Conservation (phyloP, 2,888 invertebrate species). For the Drosophila rellima region DNA sequence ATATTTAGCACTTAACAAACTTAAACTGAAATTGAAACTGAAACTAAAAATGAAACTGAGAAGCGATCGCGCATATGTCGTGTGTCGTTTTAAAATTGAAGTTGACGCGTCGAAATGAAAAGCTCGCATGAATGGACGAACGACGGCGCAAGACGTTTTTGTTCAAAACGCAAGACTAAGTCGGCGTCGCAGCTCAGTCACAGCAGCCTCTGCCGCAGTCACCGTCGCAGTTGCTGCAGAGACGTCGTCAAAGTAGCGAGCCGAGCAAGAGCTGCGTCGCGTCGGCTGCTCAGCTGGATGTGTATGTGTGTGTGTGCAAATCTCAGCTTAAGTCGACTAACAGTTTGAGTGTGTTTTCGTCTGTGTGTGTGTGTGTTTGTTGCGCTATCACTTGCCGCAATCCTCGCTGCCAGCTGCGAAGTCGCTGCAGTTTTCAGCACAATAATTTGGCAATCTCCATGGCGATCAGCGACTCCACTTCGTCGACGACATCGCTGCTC, state of each 20-base stretch:
- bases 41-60: constrained; percentile 39
- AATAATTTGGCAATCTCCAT: constrained; percentile 62
- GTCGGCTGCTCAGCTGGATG: constrained; percentile 32
- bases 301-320: constrained; percentile 46
- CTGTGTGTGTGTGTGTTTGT: constrained; percentile 21
- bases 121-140: constrained; percentile 85
- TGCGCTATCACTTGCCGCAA: constrained; percentile 52
- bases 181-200: constrained; percentile 51
- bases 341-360: neutral
- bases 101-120: constrained; percentile 86
- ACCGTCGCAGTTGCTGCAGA: constrained; percentile 20
- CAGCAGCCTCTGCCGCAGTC: constrained; percentile 30
- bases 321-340: constrained; percentile 31
- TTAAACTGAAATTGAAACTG: constrained; percentile 15
- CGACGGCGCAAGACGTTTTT: constrained; percentile 85
- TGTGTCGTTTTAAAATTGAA: constrained; percentile 78
- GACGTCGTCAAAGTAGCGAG: constrained; percentile 73
- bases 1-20: constrained; percentile 15
- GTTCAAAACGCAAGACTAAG: constrained; percentile 81
- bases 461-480: constrained; percentile 6
- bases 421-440: constrained; percentile 24
- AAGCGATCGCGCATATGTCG: constrained; percentile 77
- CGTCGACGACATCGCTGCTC: constrained; percentile 9
- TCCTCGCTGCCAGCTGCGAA: constrained; percentile 55
- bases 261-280: constrained; percentile 27